Evolutionary conservation across 1,140 invertebrate genomes (phyloP).

Genomic region (Lordiphosa stackelbergi): DNA sequence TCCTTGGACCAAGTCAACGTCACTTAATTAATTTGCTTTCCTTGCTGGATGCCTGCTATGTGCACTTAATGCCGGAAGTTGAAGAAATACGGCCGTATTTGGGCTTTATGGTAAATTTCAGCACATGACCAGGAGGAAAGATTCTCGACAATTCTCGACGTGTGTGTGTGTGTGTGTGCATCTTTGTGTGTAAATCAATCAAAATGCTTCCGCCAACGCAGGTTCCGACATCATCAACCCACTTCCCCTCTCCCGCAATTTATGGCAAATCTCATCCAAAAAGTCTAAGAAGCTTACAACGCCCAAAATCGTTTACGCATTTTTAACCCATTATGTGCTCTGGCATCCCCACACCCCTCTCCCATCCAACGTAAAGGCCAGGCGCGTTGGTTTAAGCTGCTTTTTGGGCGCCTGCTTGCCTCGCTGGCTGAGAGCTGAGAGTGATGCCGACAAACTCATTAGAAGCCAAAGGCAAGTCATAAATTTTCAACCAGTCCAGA

Average conservation of each 20-base stretch:
- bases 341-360: not conserved
- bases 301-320: constrained; percentile 69
- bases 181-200: constrained; percentile 63
- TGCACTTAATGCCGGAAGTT: constrained; percentile 74
- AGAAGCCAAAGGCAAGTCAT: constrained; percentile 68
- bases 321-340: constrained; percentile 61
- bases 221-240: constrained; percentile 5
- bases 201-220: constrained; percentile 61
- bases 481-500: constrained; percentile 62
- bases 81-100: constrained; percentile 71
- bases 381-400: constrained; percentile 34
- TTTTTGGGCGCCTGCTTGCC: constrained; percentile 26
- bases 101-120: constrained; percentile 63
- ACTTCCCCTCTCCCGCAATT: constrained; percentile 34
- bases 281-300: constrained; percentile 71
- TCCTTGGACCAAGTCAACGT: constrained; percentile 39
- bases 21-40: constrained; percentile 70
- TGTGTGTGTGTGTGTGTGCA: constrained; percentile 7
- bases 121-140: constrained; percentile 45
- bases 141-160: not conserved
- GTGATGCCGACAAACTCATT: constrained; percentile 73
- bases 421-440: constrained; percentile 41
- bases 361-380: constrained; percentile 5
- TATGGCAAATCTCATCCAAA: constrained; percentile 66
- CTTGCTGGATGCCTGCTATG: constrained; percentile 29